Conservation (phyloP, 1,140 invertebrate species). For the Stegodyphus dumicola region DNA sequence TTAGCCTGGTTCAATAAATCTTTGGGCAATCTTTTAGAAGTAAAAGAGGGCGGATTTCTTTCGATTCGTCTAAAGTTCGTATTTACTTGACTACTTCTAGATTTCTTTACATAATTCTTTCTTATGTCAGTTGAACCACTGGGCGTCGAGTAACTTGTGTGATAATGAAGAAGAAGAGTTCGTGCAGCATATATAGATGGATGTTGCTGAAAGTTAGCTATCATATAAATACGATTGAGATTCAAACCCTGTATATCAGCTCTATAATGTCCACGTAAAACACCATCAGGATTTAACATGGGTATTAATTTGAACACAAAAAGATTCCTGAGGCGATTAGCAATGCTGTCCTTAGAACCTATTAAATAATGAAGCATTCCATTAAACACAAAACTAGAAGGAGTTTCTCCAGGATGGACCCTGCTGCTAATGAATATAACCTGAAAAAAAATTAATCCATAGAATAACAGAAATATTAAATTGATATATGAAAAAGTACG, state of each 20-base stretch:
- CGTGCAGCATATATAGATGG: constrained; percentile 86
- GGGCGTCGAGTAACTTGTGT: constrained; percentile 52
- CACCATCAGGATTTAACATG: constrained; percentile 93
- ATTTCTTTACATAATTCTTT: constrained; percentile 5
- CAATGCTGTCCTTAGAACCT: constrained; percentile 77
- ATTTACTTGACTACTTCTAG: constrained; percentile 1
- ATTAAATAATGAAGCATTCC: constrained; percentile 86
- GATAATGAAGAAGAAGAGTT: constrained; percentile 78
- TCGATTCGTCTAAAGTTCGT: not conserved
- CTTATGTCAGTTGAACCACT: not conserved
- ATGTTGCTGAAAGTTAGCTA: constrained; percentile 79
- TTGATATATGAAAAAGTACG: not conserved
- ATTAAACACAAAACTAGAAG: constrained; percentile 93
- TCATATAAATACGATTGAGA: constrained; percentile 85
- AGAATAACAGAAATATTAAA: not conserved
- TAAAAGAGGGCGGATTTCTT: not conserved
- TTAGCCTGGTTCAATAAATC: constrained; percentile 27
- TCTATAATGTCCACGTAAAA: constrained; percentile 86
- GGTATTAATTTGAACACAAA: constrained; percentile 95
- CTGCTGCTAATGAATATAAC: constrained; percentile 87
- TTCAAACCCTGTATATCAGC: constrained; percentile 91
- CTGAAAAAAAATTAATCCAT: constrained; percentile 9
- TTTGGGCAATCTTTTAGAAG: constrained; percentile 20
- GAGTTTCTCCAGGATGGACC: constrained; percentile 93
- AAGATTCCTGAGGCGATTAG: constrained; percentile 78